Conservation (phyloP, 2,888 invertebrate genomes). For the Cynaeus angustus region DNA sequence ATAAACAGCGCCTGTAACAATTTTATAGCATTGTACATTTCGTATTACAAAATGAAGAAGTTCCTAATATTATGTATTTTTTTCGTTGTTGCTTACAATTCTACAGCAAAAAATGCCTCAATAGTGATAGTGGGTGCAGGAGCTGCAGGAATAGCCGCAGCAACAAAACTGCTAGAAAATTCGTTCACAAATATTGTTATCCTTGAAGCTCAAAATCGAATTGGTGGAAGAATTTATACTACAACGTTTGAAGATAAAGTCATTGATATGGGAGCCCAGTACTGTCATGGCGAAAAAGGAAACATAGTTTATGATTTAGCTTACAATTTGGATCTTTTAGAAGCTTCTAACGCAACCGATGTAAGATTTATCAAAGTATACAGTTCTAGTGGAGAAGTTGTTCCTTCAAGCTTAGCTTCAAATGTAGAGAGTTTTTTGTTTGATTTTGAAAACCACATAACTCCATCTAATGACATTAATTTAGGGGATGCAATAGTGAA, state of each 20-base stretch:
- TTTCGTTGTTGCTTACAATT: not conserved
- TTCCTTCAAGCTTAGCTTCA: not conserved
- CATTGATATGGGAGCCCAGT: constrained; percentile 61
- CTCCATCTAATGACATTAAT: not conserved
- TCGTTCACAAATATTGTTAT: constrained; percentile 71
- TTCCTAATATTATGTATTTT: not conserved
- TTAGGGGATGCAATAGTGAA: constrained; percentile 10
- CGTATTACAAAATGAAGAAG: too few species aligned
- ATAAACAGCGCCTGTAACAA: too few species aligned
- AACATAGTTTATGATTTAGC: constrained; percentile 59
- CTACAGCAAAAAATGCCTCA: not conserved
- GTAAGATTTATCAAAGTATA: not conserved
- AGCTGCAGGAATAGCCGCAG: constrained; percentile 75
- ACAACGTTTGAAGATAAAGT: constrained; percentile 54
- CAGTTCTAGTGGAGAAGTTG: not conserved
- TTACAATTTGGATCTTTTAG: constrained; percentile 46
- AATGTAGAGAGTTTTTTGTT: not conserved
- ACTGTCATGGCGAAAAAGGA: constrained; percentile 59
- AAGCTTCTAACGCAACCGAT: not conserved
- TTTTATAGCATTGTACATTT: too few species aligned
- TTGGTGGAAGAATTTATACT: constrained; percentile 58
- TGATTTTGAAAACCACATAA: not conserved
- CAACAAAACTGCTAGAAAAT: constrained; percentile 70
- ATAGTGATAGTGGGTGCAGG: constrained; percentile 73
- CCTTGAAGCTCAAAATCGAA: constrained; percentile 62